Base-by-base conservation (phyloP, 2,113 vertebrate species). In the Choloepus hoffmanni region DNA sequence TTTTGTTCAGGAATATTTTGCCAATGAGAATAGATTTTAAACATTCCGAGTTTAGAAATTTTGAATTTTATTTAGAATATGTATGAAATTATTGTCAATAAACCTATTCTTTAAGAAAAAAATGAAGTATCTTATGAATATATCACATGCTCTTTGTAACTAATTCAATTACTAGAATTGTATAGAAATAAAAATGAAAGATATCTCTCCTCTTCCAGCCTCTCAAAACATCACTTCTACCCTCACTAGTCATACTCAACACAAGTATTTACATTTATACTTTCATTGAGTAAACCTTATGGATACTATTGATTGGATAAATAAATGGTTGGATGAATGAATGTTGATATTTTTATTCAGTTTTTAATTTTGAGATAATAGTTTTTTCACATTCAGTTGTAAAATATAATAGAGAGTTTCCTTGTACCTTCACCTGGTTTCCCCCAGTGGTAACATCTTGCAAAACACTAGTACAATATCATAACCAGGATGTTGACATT, bases 1-100 rank as follows among this genome's bases (percentile, higher is more conserved):
- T 89, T 97, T 73, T 94, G 53, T 89, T 96, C 93, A 97, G 82
- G 95, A 90, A 97, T 98, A 97, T 98, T 98, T 98, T 98, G 97
- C 97, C 98, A 98, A 96, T 98, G 96, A 98, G 97, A 98, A 96
- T 93, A 97, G 96, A 97, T 97, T 98, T 98, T 97, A 96, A 98
- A 92, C 89, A 97, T 36, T 36, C 36, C 36, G 36, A 36, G 36
- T 36, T 36, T 36, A 36, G 36, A 36, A 36, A 36, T 36, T 36
- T 36, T 36, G 36, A 36, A 36, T 36, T 36, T 36, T 36, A 2
- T 36, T 36, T 36, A 36, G 36, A 36, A 36, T 36, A 36, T 36
- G 2, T 36, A 36, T 36, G 36, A 36, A 36, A 36, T 36, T 36
- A 36, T 36, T 36, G 36, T 36, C 36, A 36, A 36, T 36, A 36